Conservation (phyloP, 2,797 vertebrate genomes). For the Necrosyrtes monachus region DNA sequence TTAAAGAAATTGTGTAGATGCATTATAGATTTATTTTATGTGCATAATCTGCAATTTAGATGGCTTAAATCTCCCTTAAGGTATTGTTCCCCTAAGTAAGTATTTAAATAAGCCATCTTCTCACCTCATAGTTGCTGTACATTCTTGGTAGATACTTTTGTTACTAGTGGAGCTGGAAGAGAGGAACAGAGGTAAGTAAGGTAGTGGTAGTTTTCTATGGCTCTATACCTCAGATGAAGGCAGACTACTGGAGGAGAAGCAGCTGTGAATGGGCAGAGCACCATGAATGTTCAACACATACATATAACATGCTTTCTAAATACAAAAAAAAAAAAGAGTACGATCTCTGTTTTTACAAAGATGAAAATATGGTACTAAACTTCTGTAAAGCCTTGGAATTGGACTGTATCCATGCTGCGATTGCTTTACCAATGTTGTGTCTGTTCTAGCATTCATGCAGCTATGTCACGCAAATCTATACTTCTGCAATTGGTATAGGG, state of each 20-base stretch:
- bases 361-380: neutral
- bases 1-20: neutral
- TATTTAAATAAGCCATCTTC: neutral
- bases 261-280: neutral
- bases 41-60: neutral
- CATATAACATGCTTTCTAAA: neutral
- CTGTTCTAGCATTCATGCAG: neutral
- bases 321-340: neutral
- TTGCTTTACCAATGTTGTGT: neutral
- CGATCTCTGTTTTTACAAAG: neutral
- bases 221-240: neutral
- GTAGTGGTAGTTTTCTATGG: neutral
- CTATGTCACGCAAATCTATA: neutral
- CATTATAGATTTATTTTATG: neutral
- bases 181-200: neutral
- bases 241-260: neutral
- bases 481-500: neutral
- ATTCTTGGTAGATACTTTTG: neutral
- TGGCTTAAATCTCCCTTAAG: neutral
- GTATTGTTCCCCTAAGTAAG: neutral
- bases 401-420: neutral
- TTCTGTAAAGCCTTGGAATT: neutral
- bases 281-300: neutral
- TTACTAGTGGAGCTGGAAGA: neutral
- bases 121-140: neutral